These are phyloP conservation scores for Dendronephthya gigantea DNA, from an alignment of 64 coral and sea anemone genomes.

Conservation along the genomic window DNA sequence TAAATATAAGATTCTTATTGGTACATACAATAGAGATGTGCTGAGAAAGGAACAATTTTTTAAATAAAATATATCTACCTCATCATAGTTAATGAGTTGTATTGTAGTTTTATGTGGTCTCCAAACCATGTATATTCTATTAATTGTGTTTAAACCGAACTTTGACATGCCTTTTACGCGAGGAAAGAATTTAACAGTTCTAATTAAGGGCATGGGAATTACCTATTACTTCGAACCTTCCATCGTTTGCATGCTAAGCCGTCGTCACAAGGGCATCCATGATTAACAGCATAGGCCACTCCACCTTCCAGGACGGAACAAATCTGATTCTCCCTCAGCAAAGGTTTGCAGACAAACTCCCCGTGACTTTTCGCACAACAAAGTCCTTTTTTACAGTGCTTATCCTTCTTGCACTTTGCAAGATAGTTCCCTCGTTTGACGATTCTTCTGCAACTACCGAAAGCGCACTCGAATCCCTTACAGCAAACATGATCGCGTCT, in stretches of 20 bases:
- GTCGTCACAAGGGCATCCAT: slow-evolving; percentile 62
- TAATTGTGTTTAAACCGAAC: too few relatives aligned
- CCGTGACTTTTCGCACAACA: slow-evolving; percentile 81
- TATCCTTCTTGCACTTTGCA: slow-evolving; percentile 57
- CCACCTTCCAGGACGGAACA: slow-evolving; percentile 66
- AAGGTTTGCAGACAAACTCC: slow-evolving; percentile 64
- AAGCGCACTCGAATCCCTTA: slow-evolving; percentile 68
- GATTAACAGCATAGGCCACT: slow-evolving; percentile 59
- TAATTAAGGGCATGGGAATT: too few relatives aligned
- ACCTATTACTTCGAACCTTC: not conserved
- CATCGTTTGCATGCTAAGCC: slow-evolving; percentile 70
- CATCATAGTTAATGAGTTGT: too few relatives aligned
- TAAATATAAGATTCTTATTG: too few relatives aligned
- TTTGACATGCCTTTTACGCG: too few relatives aligned
- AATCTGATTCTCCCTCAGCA: slow-evolving; percentile 62
- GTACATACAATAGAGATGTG: too few relatives aligned
- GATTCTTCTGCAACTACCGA: slow-evolving; percentile 62
- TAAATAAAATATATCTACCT: too few relatives aligned
- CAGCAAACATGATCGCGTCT: slow-evolving; percentile 67
- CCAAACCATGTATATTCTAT: too few relatives aligned
- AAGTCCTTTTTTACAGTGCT: slow-evolving; percentile 56
- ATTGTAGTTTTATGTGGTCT: too few relatives aligned
- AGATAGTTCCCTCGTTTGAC: slow-evolving; percentile 25
- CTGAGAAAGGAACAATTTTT: too few relatives aligned
- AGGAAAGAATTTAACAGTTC: too few relatives aligned